phyloP scores from a whole-genome alignment of 2,797 vertebrate species.

The Menidia menidia region DNA sequence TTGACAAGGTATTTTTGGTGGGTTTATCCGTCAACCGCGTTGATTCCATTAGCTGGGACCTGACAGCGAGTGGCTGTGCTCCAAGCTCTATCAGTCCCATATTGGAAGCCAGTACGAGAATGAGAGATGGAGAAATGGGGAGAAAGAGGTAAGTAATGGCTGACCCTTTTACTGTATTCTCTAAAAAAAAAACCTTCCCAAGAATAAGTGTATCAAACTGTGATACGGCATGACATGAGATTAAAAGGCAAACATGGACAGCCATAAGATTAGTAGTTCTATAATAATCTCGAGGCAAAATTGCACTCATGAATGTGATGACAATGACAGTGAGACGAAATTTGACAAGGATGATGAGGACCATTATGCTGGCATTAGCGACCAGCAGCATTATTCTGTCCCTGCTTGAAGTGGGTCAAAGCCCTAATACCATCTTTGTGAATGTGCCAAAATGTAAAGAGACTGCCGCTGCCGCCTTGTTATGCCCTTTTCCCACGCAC shows the following conservation, averaged over 20 bases:
- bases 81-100: conserved; percentile 77
- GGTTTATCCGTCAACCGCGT: conserved; percentile 84
- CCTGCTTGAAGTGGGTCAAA: conserved; percentile 68
- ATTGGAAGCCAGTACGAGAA: conserved; percentile 62
- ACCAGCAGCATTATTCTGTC: conserved; percentile 48
- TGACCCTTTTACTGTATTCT: conserved; percentile 31
- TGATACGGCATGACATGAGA: conserved; percentile 7
- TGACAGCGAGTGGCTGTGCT: conserved; percentile 77
- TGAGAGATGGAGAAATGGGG: conserved; percentile 48
- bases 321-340: conserved; percentile 37
- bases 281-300: conserved; percentile 19
- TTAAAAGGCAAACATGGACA: conserved; percentile 32
- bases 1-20: conserved; percentile 83
- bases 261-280: conserved; percentile 37
- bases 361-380: conserved; percentile 57
- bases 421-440: conserved; percentile 72
- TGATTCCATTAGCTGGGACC: conserved; percentile 82
- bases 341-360: conserved; percentile 57
- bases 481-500: conserved; percentile 67
- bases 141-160: conserved; percentile 43
- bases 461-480: conserved; percentile 61
- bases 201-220: conserved; percentile 12
- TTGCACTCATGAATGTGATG: conserved; percentile 29
- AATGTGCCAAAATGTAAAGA: conserved; percentile 73
- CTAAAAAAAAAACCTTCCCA: conserved; percentile 6